Evolutionary conservation across 2,888 invertebrate genomes (phyloP), one percentile per base, ranked within the genome.

Genomic region (Tromatobia lineatoria): DNA sequence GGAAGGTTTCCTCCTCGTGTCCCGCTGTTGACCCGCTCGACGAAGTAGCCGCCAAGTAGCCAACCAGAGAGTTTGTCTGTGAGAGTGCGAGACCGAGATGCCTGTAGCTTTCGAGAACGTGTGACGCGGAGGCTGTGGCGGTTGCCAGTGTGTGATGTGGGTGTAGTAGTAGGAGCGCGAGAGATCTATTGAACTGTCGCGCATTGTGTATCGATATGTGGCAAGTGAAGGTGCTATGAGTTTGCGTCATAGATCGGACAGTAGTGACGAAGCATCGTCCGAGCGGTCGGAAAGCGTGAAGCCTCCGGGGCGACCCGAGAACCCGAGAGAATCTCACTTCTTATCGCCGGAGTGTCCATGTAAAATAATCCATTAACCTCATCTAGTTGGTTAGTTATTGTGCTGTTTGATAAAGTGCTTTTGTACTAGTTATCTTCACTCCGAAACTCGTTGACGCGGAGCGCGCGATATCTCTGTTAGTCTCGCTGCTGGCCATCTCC

Each of bases 341-440:
- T 85, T 80, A 80, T 80, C 84, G 79, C 70, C 86, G 82, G n/a
- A 88, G 89, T 90, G 90, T 85, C 87, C 90, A 90, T 88, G 89
- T 90, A 91, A 90, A 89, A 87, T 88, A 83, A 88, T 87, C 82
- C 88, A 81, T 87, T 90, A 86, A 87, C 86, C 86, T 87, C 71
- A 86, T 87, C 88, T 86, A 88, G 87, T 90, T 87, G 90, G 90
- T 90, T 90, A 90, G 90, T 90, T 90, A 82, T 86, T 82, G 89
- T 88, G 89, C 86, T 87, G 81, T 82, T 80, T 83, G 74, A 71
- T 81, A n/a, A 83, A 73, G 80, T 80, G 80, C 80, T 75, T 74
- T 29, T 25, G n/a, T 45, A 25, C 11, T 47, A 64, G 34, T 64
- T 38, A 38, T 64, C 50, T 23, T 76, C 29, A 74, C 23, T 78